These are phyloP conservation scores for Perca flavescens DNA, from an alignment of 2,113 vertebrate species.

Conservation along the genomic window DNA sequence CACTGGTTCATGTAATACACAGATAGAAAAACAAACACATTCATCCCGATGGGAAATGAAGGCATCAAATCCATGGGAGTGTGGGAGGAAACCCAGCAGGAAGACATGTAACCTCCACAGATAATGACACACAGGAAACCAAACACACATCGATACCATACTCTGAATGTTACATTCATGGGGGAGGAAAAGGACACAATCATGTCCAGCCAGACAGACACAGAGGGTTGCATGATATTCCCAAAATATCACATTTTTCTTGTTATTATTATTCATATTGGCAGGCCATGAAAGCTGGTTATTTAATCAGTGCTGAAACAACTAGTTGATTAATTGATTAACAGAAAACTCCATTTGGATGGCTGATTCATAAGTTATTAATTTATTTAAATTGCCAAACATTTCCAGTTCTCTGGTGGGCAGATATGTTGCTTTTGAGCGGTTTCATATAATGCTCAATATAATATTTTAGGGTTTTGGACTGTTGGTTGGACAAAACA, in stretches of 20 bases:
- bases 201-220: background rate
- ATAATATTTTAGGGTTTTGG: background rate
- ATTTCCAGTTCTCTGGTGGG: no score
- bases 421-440: background rate
- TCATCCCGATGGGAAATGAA: slow-evolving; percentile 16
- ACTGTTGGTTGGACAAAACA: no score
- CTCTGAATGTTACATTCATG: background rate
- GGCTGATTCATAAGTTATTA: background rate
- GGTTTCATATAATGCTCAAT: background rate
- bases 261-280: background rate
- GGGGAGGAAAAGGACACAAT: background rate
- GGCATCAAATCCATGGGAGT: background rate
- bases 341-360: background rate
- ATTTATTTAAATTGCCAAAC: background rate
- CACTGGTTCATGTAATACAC: background rate
- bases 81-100: background rate
- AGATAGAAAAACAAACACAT: background rate
- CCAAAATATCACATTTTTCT: background rate
- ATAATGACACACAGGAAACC: background rate
- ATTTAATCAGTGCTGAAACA: no score
- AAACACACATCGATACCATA: background rate
- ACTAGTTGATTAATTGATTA: background rate
- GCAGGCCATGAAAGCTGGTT: background rate
- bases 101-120: background rate
- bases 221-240: background rate